A percentile compares a stretch with the other conserved stretches of the same genome.
These are phyloP conservation scores for Drosophila niveifrons DNA, from an alignment of 2,888 invertebrate species.

Conservation along the genomic window DNA sequence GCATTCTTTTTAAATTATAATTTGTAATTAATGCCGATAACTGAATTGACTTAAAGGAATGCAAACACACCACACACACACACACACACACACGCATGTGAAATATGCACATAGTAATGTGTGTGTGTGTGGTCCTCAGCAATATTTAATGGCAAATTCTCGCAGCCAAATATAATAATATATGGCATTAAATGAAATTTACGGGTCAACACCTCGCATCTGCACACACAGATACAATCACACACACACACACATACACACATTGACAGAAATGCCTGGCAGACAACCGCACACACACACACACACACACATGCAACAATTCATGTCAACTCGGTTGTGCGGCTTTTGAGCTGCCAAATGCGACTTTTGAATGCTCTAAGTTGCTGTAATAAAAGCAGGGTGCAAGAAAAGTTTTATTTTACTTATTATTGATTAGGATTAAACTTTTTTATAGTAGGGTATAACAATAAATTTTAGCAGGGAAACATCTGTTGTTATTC, in stretches of 20 bases:
- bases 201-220: slow-evolving; percentile 62
- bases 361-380: slow-evolving; percentile 29
- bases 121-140: slow-evolving; percentile 1
- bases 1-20: slow-evolving; percentile 19
- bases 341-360: not conserved
- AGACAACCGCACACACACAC: slow-evolving; percentile 16
- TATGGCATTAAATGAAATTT: slow-evolving; percentile 63
- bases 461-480: no score
- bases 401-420: not conserved
- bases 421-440: no score
- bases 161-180: slow-evolving; percentile 56
- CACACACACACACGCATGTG: not conserved
- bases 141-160: slow-evolving; percentile 42
- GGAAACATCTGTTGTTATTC: no score
- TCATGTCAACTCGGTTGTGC: slow-evolving; percentile 36
- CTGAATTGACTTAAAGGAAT: slow-evolving; percentile 27
- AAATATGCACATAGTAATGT: not conserved
- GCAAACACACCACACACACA: slow-evolving; percentile 1
- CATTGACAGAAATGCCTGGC: not conserved
- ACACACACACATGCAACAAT: slow-evolving; percentile 5
- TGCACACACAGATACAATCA: slow-evolving; percentile 5
- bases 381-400: not conserved
- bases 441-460: no score
- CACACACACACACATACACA: not conserved
- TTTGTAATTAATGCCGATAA: slow-evolving; percentile 34